phyloP scores from a whole-genome alignment of 2,113 vertebrate species.

The Ameiurus melas region DNA sequence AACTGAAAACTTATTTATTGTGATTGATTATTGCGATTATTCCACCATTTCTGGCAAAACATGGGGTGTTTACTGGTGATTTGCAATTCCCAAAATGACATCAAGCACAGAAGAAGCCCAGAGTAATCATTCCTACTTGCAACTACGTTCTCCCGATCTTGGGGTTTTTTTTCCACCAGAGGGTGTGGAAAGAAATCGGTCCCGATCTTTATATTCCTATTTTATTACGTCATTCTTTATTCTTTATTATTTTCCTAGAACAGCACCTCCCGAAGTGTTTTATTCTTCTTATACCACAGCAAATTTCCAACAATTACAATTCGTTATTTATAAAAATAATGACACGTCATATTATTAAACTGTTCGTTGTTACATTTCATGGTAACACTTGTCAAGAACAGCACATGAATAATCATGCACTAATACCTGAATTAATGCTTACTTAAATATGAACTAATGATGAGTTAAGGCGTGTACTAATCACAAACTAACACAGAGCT shows the following conservation, averaged over 20 bases:
- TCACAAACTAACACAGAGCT: too few relatives aligned
- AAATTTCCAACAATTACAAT: neutral
- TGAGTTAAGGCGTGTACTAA: too few relatives aligned
- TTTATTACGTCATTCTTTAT: neutral
- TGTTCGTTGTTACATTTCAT: neutral
- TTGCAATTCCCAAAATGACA: neutral
- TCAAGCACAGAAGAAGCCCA: neutral
- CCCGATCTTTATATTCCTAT: neutral
- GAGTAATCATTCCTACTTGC: neutral
- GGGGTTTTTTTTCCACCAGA: neutral
- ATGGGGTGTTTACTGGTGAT: neutral
- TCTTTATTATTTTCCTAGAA: neutral
- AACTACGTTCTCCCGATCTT: neutral
- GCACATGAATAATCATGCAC: too few relatives aligned
- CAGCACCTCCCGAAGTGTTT: neutral
- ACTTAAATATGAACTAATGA: too few relatives aligned
- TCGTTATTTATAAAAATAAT: neutral
- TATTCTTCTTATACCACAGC: neutral
- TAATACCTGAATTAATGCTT: too few relatives aligned
- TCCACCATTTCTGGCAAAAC: neutral
- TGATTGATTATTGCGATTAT: neutral
- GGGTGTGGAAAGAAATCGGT: neutral
- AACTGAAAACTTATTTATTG: neutral
- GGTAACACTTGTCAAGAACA: too few relatives aligned
- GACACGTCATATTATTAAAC: neutral